Evolutionary conservation across 2,888 invertebrate species (phyloP), one percentile per base, ranked within the genome.

Genomic region (Frankliniella intonsa): DNA sequence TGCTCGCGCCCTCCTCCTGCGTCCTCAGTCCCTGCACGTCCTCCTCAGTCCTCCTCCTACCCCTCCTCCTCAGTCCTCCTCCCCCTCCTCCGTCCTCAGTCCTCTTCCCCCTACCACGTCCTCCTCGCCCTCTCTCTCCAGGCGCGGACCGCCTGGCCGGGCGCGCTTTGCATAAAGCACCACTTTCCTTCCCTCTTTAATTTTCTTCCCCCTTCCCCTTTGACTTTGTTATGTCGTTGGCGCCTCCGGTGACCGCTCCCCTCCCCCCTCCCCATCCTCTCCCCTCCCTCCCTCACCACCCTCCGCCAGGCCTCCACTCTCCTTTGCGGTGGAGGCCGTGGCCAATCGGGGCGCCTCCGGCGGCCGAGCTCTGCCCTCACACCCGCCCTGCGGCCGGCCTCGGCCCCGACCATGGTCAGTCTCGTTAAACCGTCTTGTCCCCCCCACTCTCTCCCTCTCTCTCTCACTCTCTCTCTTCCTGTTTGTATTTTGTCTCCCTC

Each of bases 101-200:
- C 55, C 14, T 12, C 55, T 19, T 19, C 1, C 55, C 1, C 14
- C 55, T 55, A 11, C 55, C 11, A 5, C 19, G 19, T 55, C 55
- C 17, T 19, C 19, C 38, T 38, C 38, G 38, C 14, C 55, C 8
- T 1, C 69, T 22, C 69, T 22, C 25, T 25, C 69, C 38, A 38
- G 38, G 38, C 69, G 22, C 25, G 22, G 12, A 12, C 22, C 25
- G 22, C 25, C 25, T 9, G 8, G 22, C 55, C 55, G 12, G 22
- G 10, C 69, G 22, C 25, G 69, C 9, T 76, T 76, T 76, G 69
- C 69, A 76, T 76, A 76, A 76, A 76, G 69, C 69, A 76, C 69
- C 69, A 76, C 69, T 76, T 76, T 76, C 69, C 69, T 76, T 76
- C 69, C 69, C 69, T 76, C 69, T 76, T 76, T 76, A 22, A 76